Evolutionary conservation across 2,113 vertebrate species (phyloP).

Genomic region (Scolopax mira): DNA sequence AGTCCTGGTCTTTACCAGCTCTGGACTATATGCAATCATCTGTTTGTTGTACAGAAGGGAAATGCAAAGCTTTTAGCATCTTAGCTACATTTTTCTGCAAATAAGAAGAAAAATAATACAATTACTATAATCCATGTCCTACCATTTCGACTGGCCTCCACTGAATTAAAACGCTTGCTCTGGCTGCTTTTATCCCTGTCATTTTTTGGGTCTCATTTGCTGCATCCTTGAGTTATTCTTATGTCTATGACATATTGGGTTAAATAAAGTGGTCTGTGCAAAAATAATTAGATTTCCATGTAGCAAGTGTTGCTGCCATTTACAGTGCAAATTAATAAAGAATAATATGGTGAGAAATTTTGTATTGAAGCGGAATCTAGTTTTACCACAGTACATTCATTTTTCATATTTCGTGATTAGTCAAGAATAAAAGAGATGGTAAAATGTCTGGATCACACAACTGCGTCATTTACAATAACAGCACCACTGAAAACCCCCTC

Average conservation of each 20-base stretch:
- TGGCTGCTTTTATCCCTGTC: not conserved
- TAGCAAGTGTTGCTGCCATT: not conserved
- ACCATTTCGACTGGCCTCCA: not conserved
- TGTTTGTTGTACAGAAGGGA: not conserved
- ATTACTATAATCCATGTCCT: not conserved
- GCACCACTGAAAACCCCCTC: not conserved
- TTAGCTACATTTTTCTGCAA: not conserved
- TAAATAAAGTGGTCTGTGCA: not conserved
- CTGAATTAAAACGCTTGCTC: not conserved
- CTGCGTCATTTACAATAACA: not conserved
- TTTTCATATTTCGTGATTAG: not conserved
- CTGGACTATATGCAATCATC: not conserved
- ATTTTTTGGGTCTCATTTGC: not conserved
- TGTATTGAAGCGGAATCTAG: not conserved
- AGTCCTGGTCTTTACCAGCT: not conserved
- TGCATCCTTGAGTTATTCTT: not conserved
- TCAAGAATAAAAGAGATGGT: not conserved
- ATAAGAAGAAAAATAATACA: not conserved
- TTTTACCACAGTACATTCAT: not conserved
- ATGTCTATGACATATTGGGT: not conserved
- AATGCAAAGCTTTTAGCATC: not conserved
- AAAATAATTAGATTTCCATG: not conserved
- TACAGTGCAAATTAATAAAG: not conserved
- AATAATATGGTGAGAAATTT: not conserved
- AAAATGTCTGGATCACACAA: not conserved